These are phyloP conservation scores for Xestia xanthographa DNA, from an alignment of 2,888 invertebrate genomes.

Conservation along the genomic window DNA sequence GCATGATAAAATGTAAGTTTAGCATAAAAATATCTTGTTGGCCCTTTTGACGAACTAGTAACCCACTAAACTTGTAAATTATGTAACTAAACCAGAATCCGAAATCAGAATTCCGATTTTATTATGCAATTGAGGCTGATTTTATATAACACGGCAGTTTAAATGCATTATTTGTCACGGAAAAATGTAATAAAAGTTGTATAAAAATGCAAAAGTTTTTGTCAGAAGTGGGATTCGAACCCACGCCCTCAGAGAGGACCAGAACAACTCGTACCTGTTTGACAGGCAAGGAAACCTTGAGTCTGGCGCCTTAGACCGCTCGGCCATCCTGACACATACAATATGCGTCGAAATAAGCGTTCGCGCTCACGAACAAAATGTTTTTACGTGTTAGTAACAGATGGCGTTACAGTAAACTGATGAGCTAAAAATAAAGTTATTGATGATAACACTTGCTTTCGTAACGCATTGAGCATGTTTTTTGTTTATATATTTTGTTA, in stretches of 20 bases:
- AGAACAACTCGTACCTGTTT: slow-evolving; percentile 92
- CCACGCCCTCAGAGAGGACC: slow-evolving; percentile 96
- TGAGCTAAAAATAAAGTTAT: slow-evolving; percentile 12
- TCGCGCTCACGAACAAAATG: slow-evolving; percentile 47
- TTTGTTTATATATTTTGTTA: background rate
- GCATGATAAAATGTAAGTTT: background rate
- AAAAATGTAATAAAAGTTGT: slow-evolving; percentile 36
- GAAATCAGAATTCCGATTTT: background rate
- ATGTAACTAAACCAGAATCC: slow-evolving; percentile 31
- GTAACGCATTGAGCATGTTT: background rate
- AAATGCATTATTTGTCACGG: background rate
- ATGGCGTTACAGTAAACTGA: slow-evolving; percentile 70
- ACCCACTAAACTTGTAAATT: slow-evolving; percentile 1
- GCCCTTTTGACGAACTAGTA: slow-evolving; percentile 20
- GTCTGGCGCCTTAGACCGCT: slow-evolving; percentile 96
- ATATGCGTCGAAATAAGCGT: slow-evolving; percentile 68
- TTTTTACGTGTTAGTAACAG: slow-evolving; percentile 61
- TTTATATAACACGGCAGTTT: background rate
- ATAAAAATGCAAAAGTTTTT: slow-evolving; percentile 80
- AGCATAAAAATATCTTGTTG: slow-evolving; percentile 7
- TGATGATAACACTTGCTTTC: background rate
- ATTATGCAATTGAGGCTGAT: slow-evolving; percentile 39
- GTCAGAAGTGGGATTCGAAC: slow-evolving; percentile 96
- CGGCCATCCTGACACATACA: slow-evolving; percentile 94
- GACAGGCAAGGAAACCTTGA: slow-evolving; percentile 90